Base-by-base conservation (phyloP, 2,888 invertebrate species). In the Calliphora vomitoria region DNA sequence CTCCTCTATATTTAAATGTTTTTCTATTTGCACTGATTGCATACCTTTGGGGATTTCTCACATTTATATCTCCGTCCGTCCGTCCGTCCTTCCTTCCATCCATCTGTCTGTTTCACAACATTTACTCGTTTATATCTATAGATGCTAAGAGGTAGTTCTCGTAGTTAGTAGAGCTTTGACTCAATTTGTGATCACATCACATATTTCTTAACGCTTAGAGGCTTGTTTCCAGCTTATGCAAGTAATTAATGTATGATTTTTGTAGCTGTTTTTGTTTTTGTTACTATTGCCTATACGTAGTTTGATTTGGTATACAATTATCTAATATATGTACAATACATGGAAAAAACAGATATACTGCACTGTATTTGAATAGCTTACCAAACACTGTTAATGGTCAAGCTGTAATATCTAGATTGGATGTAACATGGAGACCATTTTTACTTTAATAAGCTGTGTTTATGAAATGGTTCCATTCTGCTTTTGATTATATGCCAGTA, bases 41-140 rank as follows among this genome's bases (percentile, higher is more conserved):
- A 87, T 87, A 85, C 87, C 87, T 87, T 85, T 82, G 85, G 87
- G 87, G 82, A 87, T 87, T 87, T 85, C 87, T 87, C 85, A 87
- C 82, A 87, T 79, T 85, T 75, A 79, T 85, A 79, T 85, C 84
- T 64, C 82, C 20, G 25, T 50, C 31, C 20, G 41, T 50, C 50
- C 15, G 53, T 72, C 60, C 1, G 25, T 75, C 4, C 11, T 38
- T 50, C n/a, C 10, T 31, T 62, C 41, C 5, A 50, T 82, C 71
- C 60, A 81, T 74, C 62, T 85, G 78, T 82, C 78, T 82, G 31
- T 74, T 71, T 60, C 58, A 64, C 71, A 82, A 71, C 31, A 62
- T 41, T 20, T 47, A 66, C 25, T 25, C 55, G 20, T 72, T 64
- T 20, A 41, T 71, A 76, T 76, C 69, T 76, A 69, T 53, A 8